Evolutionary conservation across 2,113 vertebrate species (phyloP).

Genomic region (Lethenteron reissneri): DNA sequence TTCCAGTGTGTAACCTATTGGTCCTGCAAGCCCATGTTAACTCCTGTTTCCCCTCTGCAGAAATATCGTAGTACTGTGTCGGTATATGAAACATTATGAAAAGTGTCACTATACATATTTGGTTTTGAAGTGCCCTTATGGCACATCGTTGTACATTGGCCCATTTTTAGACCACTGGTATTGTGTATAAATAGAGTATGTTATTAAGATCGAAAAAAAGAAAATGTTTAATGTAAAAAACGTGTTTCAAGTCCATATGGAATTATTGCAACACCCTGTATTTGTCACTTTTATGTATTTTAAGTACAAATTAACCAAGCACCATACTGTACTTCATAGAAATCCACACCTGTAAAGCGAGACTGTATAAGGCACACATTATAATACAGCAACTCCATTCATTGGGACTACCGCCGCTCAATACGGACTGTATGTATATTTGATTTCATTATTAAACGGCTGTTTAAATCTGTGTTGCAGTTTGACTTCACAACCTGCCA

Average conservation of each 20-base stretch:
- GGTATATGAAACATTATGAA: no score
- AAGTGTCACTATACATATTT: no score
- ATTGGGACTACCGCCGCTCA: neutral
- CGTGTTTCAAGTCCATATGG: no score
- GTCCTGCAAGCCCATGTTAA: neutral
- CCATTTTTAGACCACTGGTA: no score
- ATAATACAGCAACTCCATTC: neutral
- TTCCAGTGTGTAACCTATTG: no score
- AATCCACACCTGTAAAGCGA: neutral
- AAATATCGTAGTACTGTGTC: neutral
- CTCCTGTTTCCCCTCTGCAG: neutral
- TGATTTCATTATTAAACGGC: neutral
- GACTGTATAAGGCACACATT: neutral
- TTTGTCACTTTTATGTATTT: no score
- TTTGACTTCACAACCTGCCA: constrained; percentile 18
- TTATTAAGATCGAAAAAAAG: no score
- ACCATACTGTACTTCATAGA: neutral
- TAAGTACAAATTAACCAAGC: neutral
- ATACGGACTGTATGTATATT: neutral
- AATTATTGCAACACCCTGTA: no score
- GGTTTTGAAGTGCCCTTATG: no score
- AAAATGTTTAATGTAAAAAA: no score
- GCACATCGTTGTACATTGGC: no score
- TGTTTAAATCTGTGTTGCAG: constrained; percentile 8
- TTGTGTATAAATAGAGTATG: no score